A percentile compares a stretch with the other conserved stretches of the same genome.
Evolutionary conservation across 2,797 vertebrate genomes (phyloP).

Genomic region (Gymnopithys bicolor): DNA sequence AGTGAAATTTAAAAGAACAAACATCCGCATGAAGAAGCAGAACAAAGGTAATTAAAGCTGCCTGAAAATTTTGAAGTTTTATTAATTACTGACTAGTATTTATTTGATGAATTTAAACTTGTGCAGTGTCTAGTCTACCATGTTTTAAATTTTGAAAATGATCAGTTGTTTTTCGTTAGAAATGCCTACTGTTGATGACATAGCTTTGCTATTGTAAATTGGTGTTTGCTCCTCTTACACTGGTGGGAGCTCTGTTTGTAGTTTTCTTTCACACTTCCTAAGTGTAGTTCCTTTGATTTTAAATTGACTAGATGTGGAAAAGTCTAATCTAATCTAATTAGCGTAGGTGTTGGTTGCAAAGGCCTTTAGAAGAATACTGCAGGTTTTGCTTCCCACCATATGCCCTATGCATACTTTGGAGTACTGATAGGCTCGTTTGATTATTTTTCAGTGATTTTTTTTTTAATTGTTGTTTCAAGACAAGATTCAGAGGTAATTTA

Average conservation of each 20-base stretch:
- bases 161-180: background rate
- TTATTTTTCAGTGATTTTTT: background rate
- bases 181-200: background rate
- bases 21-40: slow-evolving; percentile 88
- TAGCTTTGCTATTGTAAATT: background rate
- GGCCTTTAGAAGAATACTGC: background rate
- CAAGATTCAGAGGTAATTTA: background rate
- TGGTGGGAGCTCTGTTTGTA: background rate
- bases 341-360: background rate
- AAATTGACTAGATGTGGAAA: background rate
- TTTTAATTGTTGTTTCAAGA: background rate
- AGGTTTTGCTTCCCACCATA: background rate
- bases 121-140: background rate
- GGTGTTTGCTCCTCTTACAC: background rate
- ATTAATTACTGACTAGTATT: background rate
- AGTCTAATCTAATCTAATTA: background rate
- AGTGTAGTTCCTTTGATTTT: background rate
- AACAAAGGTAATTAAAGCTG: slow-evolving; percentile 78
- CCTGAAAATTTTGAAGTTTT: background rate
- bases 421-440: background rate
- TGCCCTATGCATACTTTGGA: background rate
- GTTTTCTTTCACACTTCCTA: background rate
- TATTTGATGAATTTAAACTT: background rate
- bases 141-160: background rate
- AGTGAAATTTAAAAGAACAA: slow-evolving; percentile 84